Base-by-base conservation (phyloP, 2,797 vertebrate genomes). In the Rhinogobio ventralis region DNA sequence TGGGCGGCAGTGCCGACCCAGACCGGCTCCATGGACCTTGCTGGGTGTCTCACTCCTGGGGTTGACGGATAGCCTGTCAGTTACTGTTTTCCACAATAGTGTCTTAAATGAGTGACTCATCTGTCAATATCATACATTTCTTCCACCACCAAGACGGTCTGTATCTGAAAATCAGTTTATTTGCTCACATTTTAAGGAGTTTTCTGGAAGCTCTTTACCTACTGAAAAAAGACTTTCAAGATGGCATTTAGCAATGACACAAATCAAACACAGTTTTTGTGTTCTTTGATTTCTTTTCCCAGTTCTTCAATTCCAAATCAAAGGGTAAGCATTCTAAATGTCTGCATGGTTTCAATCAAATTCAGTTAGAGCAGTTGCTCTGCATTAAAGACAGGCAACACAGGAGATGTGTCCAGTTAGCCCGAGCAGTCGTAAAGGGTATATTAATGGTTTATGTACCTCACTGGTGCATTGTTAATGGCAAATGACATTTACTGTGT, bases 381-480 rank as follows among this genome's bases (percentile, higher is more conserved):
- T 89, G 89, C 92, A 92, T 94, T 90, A 60, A 92, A 86, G 73
- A 88, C 83, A 85, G 85, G 85, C 86, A 82, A 88, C 88, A 89
- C 87, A 36, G 88, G 90, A 92, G 92, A 92, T 90, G 92, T 60
- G 49, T 83, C 92, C 93, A 94, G 93, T 94, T 94, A 94, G 91
- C 92, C 90, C 20, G 89, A 86, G 68, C 81, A 89, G 91, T 93
- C 93, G 92, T 95, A 94, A 95, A 95, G 91, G 92, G 91, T 93
- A 89, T 94, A 95, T 95, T 94, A 95, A 93, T 93, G 92, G 91
- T 94, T 95, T 94, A 93, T 94, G 94, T 94, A 93, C 93, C 92
- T 90, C 91, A 90, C 90, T 94, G 91, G 91, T 92, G 92, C 86
- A 93, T 94, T 95, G 93, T 94, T 95, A 95, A 95, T 95, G 92